Percentiles rank a stretch among this genome's conserved stretches.
These are phyloP conservation scores for Lordiphosa andalusiaca DNA, from an alignment of 2,888 invertebrate species.

Conservation along the genomic window DNA sequence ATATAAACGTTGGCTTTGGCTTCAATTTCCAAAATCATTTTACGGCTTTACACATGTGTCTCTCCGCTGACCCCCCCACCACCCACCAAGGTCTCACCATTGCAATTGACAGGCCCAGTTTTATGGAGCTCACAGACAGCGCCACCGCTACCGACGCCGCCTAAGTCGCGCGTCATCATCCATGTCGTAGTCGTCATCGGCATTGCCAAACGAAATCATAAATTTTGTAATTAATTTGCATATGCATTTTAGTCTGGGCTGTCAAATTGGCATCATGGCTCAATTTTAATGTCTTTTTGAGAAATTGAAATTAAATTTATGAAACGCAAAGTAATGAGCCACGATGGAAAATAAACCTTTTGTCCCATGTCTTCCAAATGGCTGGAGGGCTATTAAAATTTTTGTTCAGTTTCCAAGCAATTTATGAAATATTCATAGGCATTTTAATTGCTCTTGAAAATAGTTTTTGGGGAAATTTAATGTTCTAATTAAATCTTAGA, in stretches of 20 bases:
- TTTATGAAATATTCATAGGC: no score
- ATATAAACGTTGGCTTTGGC: slow-evolving; percentile 59
- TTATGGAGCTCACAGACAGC: slow-evolving; percentile 53
- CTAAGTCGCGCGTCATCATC: slow-evolving; percentile 33
- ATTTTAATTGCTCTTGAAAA: no score
- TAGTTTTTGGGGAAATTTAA: no score
- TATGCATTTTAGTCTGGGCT: slow-evolving; percentile 40
- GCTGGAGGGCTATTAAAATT: no score
- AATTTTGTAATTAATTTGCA: slow-evolving; percentile 73
- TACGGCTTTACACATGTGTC: slow-evolving; percentile 69
- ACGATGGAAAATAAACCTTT: background rate
- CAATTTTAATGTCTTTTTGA: slow-evolving; percentile 57
- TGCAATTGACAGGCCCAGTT: slow-evolving; percentile 45
- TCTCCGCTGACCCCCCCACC: background rate
- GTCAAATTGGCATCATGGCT: slow-evolving; percentile 69
- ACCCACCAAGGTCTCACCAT: slow-evolving; percentile 8
- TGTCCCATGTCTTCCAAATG: no score
- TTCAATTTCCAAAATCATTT: slow-evolving; percentile 61
- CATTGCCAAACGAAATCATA: slow-evolving; percentile 59
- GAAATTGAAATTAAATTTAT: slow-evolving; percentile 24
- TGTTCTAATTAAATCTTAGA: no score
- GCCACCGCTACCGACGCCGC: slow-evolving; percentile 5
- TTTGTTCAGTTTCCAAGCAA: no score
- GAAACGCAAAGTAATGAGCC: slow-evolving; percentile 40
- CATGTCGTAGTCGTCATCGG: slow-evolving; percentile 19